Evolutionary conservation across 2,797 vertebrate genomes (phyloP), one percentile per base, ranked within the genome.

Genomic region (Momotus momota): DNA sequence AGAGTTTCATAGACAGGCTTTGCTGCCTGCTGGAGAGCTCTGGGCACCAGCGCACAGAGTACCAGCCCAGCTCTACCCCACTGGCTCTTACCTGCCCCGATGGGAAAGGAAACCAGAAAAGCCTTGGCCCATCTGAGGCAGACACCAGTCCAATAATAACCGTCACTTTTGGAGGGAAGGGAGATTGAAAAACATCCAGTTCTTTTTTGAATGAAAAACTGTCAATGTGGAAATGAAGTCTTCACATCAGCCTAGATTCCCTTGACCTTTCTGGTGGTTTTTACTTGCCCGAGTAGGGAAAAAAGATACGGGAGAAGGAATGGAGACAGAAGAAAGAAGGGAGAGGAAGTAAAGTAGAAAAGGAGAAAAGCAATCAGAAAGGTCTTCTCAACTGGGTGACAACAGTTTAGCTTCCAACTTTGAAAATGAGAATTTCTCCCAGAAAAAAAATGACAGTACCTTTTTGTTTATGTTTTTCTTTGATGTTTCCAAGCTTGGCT

Each of bases 391-490:
- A 18, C 4, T 51, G 41, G 17, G 31, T 83, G 31, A 61, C 58
- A 88, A 87, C 25, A 41, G 35, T 54, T 91, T 57, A 38, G 26
- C 45, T 96, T 92, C 64, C 65, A 46, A 77, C 25, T 52, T 45
- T 55, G 49, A 93, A 83, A 90, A 93, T 23, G 2, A 88, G 9
- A 86, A 60, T 70, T 84, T 79, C 48, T 83, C 62, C 31, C 70
- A 81, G 73, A 81, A 35, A 35, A 35, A 96, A 93, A 93, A 84
- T 52, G 35, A 84, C 73, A 91, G 31, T 48, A 64, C 48, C 31
- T 85, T 91, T 93, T 82, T 62, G 81, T 93, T 81, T 90, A 86
- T 70, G 57, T 46, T 83, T 54, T 74, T 43, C 22, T 88, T 82
- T 90, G 64, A 85, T 58, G 62, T 46, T 86, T 66, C 86, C 74